Conservation (phyloP, 2,888 invertebrate genomes). For the Nomada ferruginata region DNA sequence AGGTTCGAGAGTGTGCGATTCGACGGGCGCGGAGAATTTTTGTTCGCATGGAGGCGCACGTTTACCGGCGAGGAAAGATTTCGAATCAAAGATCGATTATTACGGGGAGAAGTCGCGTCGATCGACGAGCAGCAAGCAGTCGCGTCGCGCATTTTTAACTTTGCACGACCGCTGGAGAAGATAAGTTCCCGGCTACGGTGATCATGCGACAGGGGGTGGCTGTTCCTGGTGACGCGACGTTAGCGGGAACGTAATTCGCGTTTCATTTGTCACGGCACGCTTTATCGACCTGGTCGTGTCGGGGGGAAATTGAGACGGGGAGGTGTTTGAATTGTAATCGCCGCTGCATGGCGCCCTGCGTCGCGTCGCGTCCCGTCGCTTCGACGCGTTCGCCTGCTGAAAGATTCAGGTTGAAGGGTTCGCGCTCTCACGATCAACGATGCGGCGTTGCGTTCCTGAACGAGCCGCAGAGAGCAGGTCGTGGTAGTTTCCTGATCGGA, state of each 20-base stretch:
- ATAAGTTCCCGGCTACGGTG: constrained; percentile 10
- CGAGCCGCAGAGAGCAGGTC: not conserved
- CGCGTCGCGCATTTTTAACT: constrained; percentile 41
- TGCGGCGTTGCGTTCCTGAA: constrained; percentile 12
- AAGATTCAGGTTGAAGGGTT: constrained; percentile 30
- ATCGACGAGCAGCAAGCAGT: constrained; percentile 39
- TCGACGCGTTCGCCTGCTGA: constrained; percentile 29
- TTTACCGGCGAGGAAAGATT: constrained; percentile 63
- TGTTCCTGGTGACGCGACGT: constrained; percentile 12
- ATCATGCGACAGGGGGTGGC: not conserved
- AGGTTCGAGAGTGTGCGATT: not conserved
- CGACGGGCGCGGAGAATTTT: constrained; percentile 53
- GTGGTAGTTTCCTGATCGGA: constrained; percentile 6
- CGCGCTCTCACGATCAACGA: constrained; percentile 6
- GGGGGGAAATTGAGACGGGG: constrained; percentile 35
- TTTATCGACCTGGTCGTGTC: constrained; percentile 53
- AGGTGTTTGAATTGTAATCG: constrained; percentile 53
- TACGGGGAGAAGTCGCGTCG: constrained; percentile 46
- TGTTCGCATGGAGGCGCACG: constrained; percentile 61
- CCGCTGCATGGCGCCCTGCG: not conserved
- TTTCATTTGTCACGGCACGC: constrained; percentile 59
- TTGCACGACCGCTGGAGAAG: not conserved
- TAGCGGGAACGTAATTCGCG: constrained; percentile 50
- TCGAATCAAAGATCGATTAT: constrained; percentile 76
- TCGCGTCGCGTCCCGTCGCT: not conserved